Percentiles rank a stretch among this genome's conserved stretches.
Conservation (phyloP, 2,113 vertebrate species). For the Columba livia region DNA sequence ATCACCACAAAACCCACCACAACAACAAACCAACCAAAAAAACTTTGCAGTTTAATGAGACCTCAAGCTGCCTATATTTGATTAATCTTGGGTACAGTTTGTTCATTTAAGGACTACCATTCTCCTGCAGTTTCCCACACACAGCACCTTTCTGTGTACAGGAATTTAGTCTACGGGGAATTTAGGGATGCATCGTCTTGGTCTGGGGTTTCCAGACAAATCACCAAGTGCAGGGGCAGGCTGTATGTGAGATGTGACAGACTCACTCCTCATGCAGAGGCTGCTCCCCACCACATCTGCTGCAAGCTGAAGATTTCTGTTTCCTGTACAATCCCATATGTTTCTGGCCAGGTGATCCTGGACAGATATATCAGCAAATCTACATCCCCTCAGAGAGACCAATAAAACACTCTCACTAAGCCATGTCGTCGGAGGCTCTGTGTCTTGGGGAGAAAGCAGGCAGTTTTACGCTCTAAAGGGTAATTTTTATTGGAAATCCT, state of each 20-base stretch:
- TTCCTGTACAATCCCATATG: neutral
- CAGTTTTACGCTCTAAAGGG: neutral
- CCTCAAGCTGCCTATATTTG: neutral
- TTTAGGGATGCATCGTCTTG: neutral
- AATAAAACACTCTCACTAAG: neutral
- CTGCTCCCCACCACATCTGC: neutral
- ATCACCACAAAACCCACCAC: neutral
- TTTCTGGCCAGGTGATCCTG: neutral
- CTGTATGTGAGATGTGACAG: neutral
- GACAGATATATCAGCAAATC: neutral
- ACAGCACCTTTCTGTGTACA: neutral
- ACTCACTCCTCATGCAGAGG: neutral
- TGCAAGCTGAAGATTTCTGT: neutral
- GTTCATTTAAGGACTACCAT: neutral
- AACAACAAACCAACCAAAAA: too few species aligned
- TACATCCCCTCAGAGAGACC: neutral
- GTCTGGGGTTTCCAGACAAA: neutral
- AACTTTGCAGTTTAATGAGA: neutral
- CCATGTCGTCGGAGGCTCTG: accelerated
- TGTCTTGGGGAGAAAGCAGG: neutral
- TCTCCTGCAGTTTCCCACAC: neutral
- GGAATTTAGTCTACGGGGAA: neutral
- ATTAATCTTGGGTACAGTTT: neutral
- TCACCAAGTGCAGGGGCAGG: neutral
- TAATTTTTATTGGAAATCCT: neutral